These are phyloP conservation scores for Polia nebulosa DNA, from an alignment of 2,888 invertebrate species.

Conservation along the genomic window DNA sequence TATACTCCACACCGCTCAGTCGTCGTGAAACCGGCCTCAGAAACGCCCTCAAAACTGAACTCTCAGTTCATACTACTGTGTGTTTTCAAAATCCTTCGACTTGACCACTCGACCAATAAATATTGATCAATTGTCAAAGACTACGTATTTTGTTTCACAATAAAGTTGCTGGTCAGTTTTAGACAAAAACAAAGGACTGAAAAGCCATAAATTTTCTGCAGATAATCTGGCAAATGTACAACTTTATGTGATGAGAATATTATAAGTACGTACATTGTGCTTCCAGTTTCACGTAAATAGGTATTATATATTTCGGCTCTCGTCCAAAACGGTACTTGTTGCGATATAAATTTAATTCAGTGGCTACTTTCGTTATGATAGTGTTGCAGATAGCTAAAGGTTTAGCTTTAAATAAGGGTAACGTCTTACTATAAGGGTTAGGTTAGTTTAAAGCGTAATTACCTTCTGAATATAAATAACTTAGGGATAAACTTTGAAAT, in stretches of 20 bases:
- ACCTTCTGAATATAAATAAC: not conserved
- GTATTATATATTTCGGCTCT: constrained; percentile 58
- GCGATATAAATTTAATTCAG: constrained; percentile 36
- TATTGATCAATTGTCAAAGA: not conserved
- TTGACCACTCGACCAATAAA: constrained; percentile 4
- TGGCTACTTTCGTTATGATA: constrained; percentile 11
- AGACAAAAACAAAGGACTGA: constrained; percentile 23
- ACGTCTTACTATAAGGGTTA: too few relatives aligned
- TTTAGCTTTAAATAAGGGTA: not conserved
- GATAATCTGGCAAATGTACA: constrained; percentile 50
- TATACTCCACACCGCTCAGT: not conserved
- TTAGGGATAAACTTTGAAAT: not conserved
- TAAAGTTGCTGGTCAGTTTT: constrained; percentile 6
- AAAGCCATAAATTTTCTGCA: constrained; percentile 21
- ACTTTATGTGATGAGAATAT: constrained; percentile 36
- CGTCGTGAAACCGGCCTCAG: not conserved
- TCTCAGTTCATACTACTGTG: not conserved
- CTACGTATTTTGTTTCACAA: constrained; percentile 4
- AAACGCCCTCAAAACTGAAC: not conserved
- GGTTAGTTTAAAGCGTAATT: not conserved
- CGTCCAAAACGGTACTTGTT: constrained; percentile 58
- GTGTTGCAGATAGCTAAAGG: constrained; percentile 18
- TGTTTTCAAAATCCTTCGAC: not conserved
- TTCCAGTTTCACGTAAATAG: constrained; percentile 52
- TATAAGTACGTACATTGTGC: constrained; percentile 40